phyloP scores from a whole-genome alignment of 2,113 vertebrate genomes.

The Felis catus region DNA sequence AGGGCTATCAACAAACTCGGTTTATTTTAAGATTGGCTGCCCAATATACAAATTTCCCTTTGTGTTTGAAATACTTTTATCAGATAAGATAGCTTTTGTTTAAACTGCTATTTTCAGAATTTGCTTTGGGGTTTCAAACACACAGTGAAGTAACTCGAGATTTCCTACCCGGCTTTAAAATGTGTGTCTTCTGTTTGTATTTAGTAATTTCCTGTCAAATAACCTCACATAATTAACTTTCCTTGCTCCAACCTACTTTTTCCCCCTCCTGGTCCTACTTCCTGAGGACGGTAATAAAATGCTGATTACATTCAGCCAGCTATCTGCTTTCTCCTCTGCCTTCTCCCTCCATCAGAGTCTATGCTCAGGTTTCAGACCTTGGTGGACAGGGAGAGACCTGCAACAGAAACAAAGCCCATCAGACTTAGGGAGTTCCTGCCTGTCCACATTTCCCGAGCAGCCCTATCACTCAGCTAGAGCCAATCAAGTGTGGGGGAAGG shows the following conservation, averaged over 20 bases:
- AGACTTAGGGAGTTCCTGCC: slow-evolving; percentile 81
- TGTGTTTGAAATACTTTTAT: slow-evolving; percentile 87
- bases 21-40: slow-evolving; percentile 87
- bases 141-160: slow-evolving; percentile 85
- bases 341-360: slow-evolving; percentile 70
- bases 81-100: slow-evolving; percentile 89
- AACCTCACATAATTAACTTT: slow-evolving; percentile 90
- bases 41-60: slow-evolving; percentile 88
- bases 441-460: slow-evolving; percentile 83
- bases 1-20: slow-evolving; percentile 84
- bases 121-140: slow-evolving; percentile 86
- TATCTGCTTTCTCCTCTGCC: slow-evolving; percentile 83
- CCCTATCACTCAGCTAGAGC: slow-evolving; percentile 71
- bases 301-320: slow-evolving; percentile 86
- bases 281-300: slow-evolving; percentile 89
- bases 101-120: slow-evolving; percentile 88
- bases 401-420: slow-evolving; percentile 80
- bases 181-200: slow-evolving; percentile 88
- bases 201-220: slow-evolving; percentile 91
- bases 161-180: slow-evolving; percentile 86
- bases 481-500: slow-evolving; percentile 55
- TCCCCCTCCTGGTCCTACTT: slow-evolving; percentile 80
- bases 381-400: slow-evolving; percentile 52
- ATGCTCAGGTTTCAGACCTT: slow-evolving; percentile 79
- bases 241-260: slow-evolving; percentile 81